Evolutionary conservation across 2,888 invertebrate species (phyloP).

Genomic region (Blomia tropicalis): DNA sequence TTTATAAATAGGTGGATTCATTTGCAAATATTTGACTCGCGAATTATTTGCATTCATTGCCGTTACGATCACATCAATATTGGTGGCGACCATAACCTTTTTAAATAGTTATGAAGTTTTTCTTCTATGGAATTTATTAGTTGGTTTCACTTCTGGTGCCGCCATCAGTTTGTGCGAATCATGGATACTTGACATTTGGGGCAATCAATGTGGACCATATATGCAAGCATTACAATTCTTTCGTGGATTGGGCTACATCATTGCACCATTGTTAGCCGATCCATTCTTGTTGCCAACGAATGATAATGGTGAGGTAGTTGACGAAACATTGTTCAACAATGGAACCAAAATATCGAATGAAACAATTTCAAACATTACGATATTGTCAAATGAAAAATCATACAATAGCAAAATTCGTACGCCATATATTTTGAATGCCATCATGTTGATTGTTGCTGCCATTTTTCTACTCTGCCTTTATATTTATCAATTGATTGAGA

Average conservation of each 20-base stretch:
- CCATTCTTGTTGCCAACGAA: slow-evolving; percentile 10
- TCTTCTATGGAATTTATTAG: background rate
- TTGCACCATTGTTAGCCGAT: slow-evolving; percentile 15
- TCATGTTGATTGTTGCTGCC: slow-evolving; percentile 10
- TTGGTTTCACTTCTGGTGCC: slow-evolving; percentile 19
- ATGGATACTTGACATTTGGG: slow-evolving; percentile 19
- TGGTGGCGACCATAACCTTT: slow-evolving; percentile 10
- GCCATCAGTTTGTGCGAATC: slow-evolving; percentile 17
- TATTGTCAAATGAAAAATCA: background rate
- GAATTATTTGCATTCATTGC: slow-evolving; percentile 11
- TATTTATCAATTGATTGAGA: background rate
- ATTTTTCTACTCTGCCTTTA: slow-evolving; percentile 11
- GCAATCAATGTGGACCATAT: slow-evolving; percentile 2
- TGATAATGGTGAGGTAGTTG: background rate
- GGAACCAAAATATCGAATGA: background rate
- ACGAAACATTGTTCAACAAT: background rate
- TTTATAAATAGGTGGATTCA: slow-evolving; percentile 8
- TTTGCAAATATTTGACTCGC: slow-evolving; percentile 14
- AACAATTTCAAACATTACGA: background rate
- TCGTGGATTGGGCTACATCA: slow-evolving; percentile 20
- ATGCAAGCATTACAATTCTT: slow-evolving; percentile 23
- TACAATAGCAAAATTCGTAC: slow-evolving; percentile 3
- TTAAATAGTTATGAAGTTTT: background rate
- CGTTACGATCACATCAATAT: background rate
- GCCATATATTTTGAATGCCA: slow-evolving; percentile 17